phyloP scores from a whole-genome alignment of 2,888 invertebrate genomes.

The Linnaemya tessellans region DNA sequence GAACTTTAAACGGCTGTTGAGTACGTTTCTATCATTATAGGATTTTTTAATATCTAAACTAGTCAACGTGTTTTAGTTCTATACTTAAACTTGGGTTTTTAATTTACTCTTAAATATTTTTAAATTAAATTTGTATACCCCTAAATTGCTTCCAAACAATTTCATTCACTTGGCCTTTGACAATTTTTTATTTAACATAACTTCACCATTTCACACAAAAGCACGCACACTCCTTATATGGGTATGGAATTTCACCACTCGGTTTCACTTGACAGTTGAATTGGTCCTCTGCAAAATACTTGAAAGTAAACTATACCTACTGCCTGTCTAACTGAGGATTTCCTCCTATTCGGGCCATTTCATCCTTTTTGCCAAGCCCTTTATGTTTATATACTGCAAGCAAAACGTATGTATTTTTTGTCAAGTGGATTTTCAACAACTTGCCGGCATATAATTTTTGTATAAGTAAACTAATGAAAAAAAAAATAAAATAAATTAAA shows the following conservation, averaged over 20 bases:
- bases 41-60: neutral
- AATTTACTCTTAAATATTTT: constrained; percentile 22
- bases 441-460: constrained; percentile 57
- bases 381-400: constrained; percentile 3
- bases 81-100: neutral
- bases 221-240: constrained; percentile 25
- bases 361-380: constrained; percentile 32
- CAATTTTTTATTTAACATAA: constrained; percentile 18
- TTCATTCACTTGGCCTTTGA: constrained; percentile 61
- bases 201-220: constrained; percentile 47
- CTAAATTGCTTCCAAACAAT: constrained; percentile 44
- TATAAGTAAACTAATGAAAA: constrained; percentile 43
- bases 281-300: constrained; percentile 23
- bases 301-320: constrained; percentile 37
- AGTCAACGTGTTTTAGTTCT: neutral
- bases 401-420: constrained; percentile 32
- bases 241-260: constrained; percentile 48
- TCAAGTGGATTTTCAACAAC: constrained; percentile 54
- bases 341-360: constrained; percentile 17
- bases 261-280: constrained; percentile 42
- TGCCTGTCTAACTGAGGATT: constrained; percentile 13
- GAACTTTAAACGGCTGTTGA: no score
- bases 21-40: no score
- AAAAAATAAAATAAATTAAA: no score
- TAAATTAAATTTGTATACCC: constrained; percentile 33